Conservation (phyloP, 2,888 invertebrate genomes). For the Metopia argyrocephala region DNA sequence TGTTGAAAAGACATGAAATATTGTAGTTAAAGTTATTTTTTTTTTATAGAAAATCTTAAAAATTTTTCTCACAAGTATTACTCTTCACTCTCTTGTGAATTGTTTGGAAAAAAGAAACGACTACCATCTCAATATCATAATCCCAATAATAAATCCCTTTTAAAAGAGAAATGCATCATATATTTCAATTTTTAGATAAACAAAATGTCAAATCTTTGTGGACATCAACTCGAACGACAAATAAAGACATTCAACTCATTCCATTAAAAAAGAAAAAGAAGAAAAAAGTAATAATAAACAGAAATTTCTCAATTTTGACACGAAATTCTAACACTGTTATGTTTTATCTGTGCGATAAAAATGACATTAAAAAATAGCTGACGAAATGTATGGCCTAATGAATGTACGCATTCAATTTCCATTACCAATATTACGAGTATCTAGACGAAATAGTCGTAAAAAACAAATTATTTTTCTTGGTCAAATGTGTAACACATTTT, state of each 20-base stretch:
- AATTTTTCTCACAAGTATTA: neutral
- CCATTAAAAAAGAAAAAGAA: neutral
- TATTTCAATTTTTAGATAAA: neutral
- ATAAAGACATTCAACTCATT: slow-evolving; percentile 33
- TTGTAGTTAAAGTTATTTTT: no score
- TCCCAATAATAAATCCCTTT: neutral
- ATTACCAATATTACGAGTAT: no score
- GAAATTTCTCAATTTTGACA: slow-evolving; percentile 37
- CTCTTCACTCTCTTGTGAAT: neutral
- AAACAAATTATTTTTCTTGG: no score
- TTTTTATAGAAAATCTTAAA: neutral
- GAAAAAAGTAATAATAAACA: no score
- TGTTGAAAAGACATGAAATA: no score
- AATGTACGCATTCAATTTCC: no score
- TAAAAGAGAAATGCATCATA: neutral
- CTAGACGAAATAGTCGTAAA: no score
- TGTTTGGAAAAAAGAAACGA: neutral
- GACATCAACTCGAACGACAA: slow-evolving; percentile 36
- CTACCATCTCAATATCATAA: neutral
- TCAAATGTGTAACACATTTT: no score
- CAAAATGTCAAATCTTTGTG: slow-evolving; percentile 49
- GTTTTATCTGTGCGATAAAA: slow-evolving; percentile 49
- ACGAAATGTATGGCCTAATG: slow-evolving; percentile 21
- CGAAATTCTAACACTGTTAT: slow-evolving; percentile 32
- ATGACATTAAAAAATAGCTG: slow-evolving; percentile 23